Conservation (phyloP, 2,113 vertebrate species). For the Gymnarchus niloticus region DNA sequence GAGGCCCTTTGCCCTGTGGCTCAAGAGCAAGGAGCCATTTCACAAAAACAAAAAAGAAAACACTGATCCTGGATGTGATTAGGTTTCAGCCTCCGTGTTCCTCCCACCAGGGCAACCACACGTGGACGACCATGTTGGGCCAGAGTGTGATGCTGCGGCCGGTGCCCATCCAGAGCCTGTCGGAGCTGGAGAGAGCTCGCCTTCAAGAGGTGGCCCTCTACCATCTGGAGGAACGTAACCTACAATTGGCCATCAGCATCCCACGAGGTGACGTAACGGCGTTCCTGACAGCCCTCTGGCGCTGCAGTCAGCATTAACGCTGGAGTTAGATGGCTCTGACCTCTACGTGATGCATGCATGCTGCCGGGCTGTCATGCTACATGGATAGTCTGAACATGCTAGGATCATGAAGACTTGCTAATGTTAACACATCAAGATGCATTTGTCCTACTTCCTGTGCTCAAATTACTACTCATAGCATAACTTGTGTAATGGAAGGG, state of each 20-base stretch:
- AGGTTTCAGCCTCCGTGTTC: background rate
- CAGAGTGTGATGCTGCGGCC: constrained; percentile 63
- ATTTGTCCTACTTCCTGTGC: background rate
- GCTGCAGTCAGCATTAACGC: background rate
- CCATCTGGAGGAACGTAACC: constrained; percentile 61
- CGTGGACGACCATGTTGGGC: constrained; percentile 68
- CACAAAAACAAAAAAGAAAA: no score
- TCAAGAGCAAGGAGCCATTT: background rate
- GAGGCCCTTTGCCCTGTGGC: no score
- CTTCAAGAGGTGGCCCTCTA: constrained; percentile 65
- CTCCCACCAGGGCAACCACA: constrained; percentile 55
- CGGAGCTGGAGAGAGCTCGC: constrained; percentile 66
- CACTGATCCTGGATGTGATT: background rate
- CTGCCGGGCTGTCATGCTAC: no score
- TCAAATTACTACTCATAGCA: no score
- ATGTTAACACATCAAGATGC: no score
- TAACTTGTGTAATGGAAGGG: no score
- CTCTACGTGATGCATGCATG: no score
- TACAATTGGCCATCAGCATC: constrained; percentile 65
- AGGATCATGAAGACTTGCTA: no score
- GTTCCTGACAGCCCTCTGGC: background rate
- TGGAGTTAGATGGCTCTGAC: background rate
- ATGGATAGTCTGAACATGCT: no score
- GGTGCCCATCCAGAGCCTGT: constrained; percentile 66
- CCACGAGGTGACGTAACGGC: constrained; percentile 53